Base-by-base conservation (phyloP, 2,797 vertebrate genomes). In the Sebastolobus alascanus region DNA sequence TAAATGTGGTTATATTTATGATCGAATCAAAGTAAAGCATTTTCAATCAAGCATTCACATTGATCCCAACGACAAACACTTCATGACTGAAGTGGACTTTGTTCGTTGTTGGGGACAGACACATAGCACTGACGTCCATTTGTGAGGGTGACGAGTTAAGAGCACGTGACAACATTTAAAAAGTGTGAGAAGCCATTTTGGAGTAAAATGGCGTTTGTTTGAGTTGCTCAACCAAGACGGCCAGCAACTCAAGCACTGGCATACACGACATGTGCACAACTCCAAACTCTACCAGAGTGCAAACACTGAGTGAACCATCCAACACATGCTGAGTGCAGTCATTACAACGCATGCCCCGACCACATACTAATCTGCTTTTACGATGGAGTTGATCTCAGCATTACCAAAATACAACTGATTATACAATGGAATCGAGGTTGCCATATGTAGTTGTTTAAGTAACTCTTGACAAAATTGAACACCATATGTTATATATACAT, bases 261-360 rank as follows among this genome's bases (percentile, higher is more conserved):
- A 94, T 96, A 97, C 96, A 97, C 92, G 95, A 95, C 91, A 95
- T 96, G 93, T 96, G 97, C 96, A 96, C 94, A 90, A 96, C 92
- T 94, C 95, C 94, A 96, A 94, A 93, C 96, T 96, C 94, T 94
- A 96, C 93, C 93, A 96, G 93, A 96, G 96, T 96, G 96, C 97
- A 98, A 96, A 97, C 97, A 97, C 91, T 95, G 95, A 96, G 96
- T 96, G 94, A 95, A 96, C 97, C 96, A 97, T 96, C 96, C 95
- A 95, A 95, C 95, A 96, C 98, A 99, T 99, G 98, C 98, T 97
- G 95, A 96, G 96, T 97, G 97, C 97, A 97, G 92, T 97, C 96
- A 94, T 89, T 94, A 96, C 91, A 95, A 95, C 90, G 91, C 98
- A 99, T 99, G 98, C 98, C 96, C 80, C 93, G 91, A 96, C 96